phyloP scores from a whole-genome alignment of 2,888 invertebrate species.

The Gastrophysa polygoni region DNA sequence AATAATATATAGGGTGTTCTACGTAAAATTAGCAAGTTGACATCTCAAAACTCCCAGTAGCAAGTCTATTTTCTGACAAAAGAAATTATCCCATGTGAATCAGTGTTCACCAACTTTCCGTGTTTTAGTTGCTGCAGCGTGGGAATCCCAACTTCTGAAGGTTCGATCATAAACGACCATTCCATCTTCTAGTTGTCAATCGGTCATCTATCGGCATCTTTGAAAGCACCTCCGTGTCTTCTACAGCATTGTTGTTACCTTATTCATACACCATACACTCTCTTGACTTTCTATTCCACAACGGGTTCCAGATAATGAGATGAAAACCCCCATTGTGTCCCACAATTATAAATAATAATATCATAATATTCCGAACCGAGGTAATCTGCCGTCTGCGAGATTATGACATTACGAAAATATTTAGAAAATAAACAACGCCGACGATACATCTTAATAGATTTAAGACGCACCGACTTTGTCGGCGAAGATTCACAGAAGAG shows the following conservation, averaged over 20 bases:
- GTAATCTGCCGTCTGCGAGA: conserved; percentile 37
- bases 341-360: conserved; percentile 27
- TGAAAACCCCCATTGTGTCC: conserved; percentile 20
- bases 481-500: conserved; percentile 12
- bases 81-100: too few relatives aligned
- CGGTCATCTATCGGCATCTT: conserved; percentile 12
- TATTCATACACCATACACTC: background rate
- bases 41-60: too few relatives aligned
- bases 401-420: conserved; percentile 35
- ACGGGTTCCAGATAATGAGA: conserved; percentile 15
- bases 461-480: conserved; percentile 22
- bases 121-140: too few relatives aligned
- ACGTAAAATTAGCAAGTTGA: too few relatives aligned
- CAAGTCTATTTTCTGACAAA: too few relatives aligned
- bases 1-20: too few relatives aligned
- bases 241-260: background rate
- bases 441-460: conserved; percentile 23
- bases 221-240: background rate
- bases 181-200: conserved; percentile 4
- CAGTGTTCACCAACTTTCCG: too few relatives aligned
- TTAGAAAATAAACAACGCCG: conserved; percentile 30
- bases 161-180: background rate
- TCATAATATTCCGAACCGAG: conserved; percentile 25
- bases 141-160: too few relatives aligned
- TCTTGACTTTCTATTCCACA: conserved; percentile 2